These are phyloP conservation scores for Nymphalis polychloros DNA, from an alignment of 2,888 invertebrate species.

Conservation along the genomic window DNA sequence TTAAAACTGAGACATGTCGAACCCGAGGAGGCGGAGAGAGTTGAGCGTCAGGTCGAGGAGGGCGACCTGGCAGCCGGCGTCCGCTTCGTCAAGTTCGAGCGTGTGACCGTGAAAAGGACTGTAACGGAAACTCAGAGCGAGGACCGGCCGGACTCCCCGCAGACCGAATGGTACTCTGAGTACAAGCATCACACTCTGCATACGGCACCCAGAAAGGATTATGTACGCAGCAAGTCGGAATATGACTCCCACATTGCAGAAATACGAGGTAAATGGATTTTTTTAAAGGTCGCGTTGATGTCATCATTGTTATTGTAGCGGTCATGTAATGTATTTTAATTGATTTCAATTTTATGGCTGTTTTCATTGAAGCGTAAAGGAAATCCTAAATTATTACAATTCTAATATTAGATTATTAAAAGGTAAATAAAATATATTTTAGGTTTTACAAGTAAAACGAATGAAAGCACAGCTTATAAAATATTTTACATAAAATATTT, in stretches of 20 bases:
- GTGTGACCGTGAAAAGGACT: conserved; percentile 85
- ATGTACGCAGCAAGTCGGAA: conserved; percentile 89
- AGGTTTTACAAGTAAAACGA: no score
- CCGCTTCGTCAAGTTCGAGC: conserved; percentile 87
- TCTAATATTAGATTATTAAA: no score
- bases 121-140: conserved; percentile 71
- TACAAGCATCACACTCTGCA: conserved; percentile 82
- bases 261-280: conserved; percentile 86
- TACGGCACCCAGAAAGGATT: conserved; percentile 85
- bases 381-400: no score
- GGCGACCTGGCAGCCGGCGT: conserved; percentile 84
- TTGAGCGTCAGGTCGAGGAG: conserved; percentile 80
- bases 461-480: no score
- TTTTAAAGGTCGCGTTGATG: conserved; percentile 23
- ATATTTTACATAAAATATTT: no score
- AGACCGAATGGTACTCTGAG: conserved; percentile 75
- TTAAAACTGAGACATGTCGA: conserved; percentile 77
- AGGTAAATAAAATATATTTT: no score
- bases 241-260: conserved; percentile 93
- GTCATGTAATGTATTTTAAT: conserved; percentile 1
- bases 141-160: conserved; percentile 71
- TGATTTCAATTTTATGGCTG: background rate
- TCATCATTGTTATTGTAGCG: conserved; percentile 6
- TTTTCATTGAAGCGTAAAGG: background rate
- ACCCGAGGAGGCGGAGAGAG: conserved; percentile 56